These are phyloP conservation scores for Etia nguti DNA, from an alignment of 2,113 vertebrate species.

Conservation along the genomic window DNA sequence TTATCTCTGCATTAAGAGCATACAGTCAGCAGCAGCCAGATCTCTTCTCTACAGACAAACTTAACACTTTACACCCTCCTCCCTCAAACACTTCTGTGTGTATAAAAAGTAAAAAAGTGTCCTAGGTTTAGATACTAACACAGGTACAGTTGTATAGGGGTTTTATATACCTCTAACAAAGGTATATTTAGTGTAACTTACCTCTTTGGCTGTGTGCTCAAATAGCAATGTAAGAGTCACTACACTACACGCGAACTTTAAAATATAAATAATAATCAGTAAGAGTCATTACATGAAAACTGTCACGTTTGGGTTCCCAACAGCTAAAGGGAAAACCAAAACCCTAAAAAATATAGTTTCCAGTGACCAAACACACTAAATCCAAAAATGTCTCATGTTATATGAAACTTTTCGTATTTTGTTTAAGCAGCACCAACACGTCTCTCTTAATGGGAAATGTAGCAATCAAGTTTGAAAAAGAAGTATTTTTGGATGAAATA, in stretches of 20 bases:
- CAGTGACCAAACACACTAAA: not conserved
- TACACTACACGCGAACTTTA: not conserved
- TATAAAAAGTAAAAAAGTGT: not conserved
- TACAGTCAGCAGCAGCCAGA: not conserved
- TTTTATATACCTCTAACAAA: not conserved
- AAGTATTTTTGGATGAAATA: not conserved
- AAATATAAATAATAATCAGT: not conserved
- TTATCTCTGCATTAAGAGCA: not conserved
- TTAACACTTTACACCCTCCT: not conserved
- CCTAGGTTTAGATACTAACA: not conserved
- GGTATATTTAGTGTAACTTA: constrained; percentile 11
- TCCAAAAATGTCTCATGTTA: not conserved
- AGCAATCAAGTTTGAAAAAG: not conserved
- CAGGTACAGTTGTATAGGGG: not conserved
- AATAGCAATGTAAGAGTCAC: not conserved
- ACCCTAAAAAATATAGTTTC: not conserved
- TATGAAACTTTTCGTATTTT: not conserved
- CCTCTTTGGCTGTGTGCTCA: not conserved
- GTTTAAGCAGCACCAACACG: not conserved
- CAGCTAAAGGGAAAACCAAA: not conserved
- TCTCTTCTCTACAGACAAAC: not conserved
- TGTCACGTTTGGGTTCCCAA: not conserved
- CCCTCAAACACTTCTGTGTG: not conserved
- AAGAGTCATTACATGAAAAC: not conserved
- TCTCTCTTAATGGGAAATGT: not conserved